Evolutionary conservation across 1,140 invertebrate species (phyloP).

Genomic region (Drosophila parvula): DNA sequence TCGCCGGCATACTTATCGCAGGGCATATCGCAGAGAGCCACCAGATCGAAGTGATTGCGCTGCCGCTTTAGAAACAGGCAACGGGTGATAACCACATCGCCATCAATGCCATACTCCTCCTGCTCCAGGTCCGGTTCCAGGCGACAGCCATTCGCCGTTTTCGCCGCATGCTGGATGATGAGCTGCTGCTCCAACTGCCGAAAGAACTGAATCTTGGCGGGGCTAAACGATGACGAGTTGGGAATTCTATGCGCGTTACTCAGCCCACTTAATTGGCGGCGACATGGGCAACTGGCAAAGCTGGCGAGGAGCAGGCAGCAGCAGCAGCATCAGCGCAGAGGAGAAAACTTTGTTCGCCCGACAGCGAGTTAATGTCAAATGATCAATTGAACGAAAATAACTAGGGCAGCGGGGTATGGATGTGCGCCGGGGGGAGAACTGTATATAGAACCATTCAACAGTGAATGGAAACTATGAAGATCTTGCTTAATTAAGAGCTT

Average conservation of each 20-base stretch:
- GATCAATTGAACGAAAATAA: constrained; percentile 74
- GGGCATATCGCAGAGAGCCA: constrained; percentile 70
- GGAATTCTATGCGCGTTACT: constrained; percentile 49
- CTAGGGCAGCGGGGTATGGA: constrained; percentile 51
- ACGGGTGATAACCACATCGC: constrained; percentile 42
- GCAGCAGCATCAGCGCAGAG: constrained; percentile 16
- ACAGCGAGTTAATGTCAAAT: constrained; percentile 73
- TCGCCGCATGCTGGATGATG: constrained; percentile 51
- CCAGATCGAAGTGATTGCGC: constrained; percentile 78
- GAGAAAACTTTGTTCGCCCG: constrained; percentile 36
- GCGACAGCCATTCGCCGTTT: constrained; percentile 25
- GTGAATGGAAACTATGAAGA: constrained; percentile 48
- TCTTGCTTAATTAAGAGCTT: constrained; percentile 43
- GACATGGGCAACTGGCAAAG: constrained; percentile 53
- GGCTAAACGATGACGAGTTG: constrained; percentile 13
- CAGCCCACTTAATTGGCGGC: constrained; percentile 58
- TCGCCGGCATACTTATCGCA: constrained; percentile 67
- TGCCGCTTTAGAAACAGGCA: constrained; percentile 65
- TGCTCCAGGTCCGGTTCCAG: constrained; percentile 27
- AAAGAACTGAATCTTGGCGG: constrained; percentile 79
- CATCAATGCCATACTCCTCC: constrained; percentile 4
- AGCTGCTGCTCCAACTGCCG: constrained; percentile 64
- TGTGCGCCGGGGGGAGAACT: constrained; percentile 7
- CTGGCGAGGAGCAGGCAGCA: constrained; percentile 41
- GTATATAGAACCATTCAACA: constrained; percentile 30